Conservation (phyloP, 2,797 vertebrate species). For the Oreonectes daqikongensis region DNA sequence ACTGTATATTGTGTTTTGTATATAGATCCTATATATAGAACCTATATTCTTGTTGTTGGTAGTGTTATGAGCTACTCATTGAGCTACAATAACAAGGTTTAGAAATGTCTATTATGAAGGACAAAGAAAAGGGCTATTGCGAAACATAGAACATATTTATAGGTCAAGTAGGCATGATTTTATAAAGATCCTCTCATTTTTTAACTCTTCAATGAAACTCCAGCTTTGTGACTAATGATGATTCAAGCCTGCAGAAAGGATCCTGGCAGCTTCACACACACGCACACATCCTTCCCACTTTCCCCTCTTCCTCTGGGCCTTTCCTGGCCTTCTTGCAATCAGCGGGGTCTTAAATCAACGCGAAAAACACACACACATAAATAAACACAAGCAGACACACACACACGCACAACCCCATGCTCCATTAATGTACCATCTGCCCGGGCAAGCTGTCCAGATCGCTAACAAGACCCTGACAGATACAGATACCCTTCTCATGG, state of each 20-base stretch:
- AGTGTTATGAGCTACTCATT: too few species aligned
- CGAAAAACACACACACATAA: slow-evolving; percentile 31
- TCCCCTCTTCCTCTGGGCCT: slow-evolving; percentile 58
- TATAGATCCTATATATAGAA: too few species aligned
- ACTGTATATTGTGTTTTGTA: too few species aligned
- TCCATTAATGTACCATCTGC: slow-evolving; percentile 65
- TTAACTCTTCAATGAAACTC: neutral
- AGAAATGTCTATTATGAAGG: neutral
- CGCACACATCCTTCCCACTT: slow-evolving; percentile 60
- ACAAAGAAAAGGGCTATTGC: neutral
- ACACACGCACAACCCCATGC: slow-evolving; percentile 34
- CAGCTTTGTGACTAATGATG: slow-evolving; percentile 55
- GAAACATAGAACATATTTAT: neutral
- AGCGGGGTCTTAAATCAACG: slow-evolving; percentile 41
- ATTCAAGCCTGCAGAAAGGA: slow-evolving; percentile 61
- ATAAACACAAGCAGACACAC: slow-evolving; percentile 36
- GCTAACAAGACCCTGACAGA: slow-evolving; percentile 61
- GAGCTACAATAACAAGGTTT: too few species aligned
- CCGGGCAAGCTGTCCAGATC: slow-evolving; percentile 57
- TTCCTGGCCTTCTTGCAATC: slow-evolving; percentile 39
- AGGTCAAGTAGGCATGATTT: neutral
- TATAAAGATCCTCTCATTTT: neutral
- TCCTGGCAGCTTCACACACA: slow-evolving; percentile 18
- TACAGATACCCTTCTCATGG: slow-evolving; percentile 45
- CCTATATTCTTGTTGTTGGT: too few species aligned